phyloP scores from a whole-genome alignment of 2,888 invertebrate genomes.

The Catocala sponsa region DNA sequence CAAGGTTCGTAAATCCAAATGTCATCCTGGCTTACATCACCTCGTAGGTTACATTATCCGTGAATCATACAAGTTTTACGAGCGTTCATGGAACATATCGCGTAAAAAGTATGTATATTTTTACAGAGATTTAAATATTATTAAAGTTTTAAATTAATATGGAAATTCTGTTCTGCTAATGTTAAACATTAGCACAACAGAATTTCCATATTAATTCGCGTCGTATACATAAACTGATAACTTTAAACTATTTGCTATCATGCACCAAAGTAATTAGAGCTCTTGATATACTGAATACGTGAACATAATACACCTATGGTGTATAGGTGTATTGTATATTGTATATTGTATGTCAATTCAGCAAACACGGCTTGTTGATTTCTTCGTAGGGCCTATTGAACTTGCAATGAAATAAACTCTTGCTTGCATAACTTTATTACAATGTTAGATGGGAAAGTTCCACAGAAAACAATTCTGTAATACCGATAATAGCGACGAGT shows the following conservation, averaged over 20 bases:
- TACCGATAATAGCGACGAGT: slow-evolving; percentile 43
- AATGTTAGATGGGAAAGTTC: slow-evolving; percentile 59
- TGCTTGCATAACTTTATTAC: slow-evolving; percentile 52
- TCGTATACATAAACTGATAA: no score
- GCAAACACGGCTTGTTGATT: background rate
- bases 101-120: background rate
- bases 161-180: no score
- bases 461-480: slow-evolving; percentile 47
- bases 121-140: background rate
- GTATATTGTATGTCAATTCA: no score
- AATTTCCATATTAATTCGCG: no score
- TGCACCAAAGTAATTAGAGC: no score
- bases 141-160: no score
- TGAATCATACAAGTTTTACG: slow-evolving; percentile 29
- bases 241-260: no score
- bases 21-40: slow-evolving; percentile 46
- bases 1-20: slow-evolving; percentile 32
- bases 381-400: slow-evolving; percentile 21
- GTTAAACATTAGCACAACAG: no score
- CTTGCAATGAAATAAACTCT: slow-evolving; percentile 40
- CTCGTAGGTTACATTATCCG: slow-evolving; percentile 22
- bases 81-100: slow-evolving; percentile 3
- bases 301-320: slow-evolving; percentile 1
- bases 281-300: background rate
- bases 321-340: no score